Conservation (phyloP, 2,888 invertebrate genomes). For the Diaprepes abbreviatus region DNA sequence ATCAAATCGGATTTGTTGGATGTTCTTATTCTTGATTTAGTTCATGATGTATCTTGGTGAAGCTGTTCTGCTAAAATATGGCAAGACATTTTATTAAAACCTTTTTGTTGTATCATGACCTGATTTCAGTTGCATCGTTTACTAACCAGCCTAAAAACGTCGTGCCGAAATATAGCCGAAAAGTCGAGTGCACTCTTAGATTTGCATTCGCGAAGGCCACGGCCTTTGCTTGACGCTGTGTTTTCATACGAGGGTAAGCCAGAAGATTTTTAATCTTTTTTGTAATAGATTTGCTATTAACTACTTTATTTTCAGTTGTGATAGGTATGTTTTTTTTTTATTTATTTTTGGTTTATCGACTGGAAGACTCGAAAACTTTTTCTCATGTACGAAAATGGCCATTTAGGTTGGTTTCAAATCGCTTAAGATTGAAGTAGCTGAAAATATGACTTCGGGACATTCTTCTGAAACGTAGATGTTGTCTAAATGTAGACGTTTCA, state of each 20-base stretch:
- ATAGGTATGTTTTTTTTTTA: no score
- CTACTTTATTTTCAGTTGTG: no score
- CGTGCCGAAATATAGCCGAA: slow-evolving; percentile 51
- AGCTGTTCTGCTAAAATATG: slow-evolving; percentile 60
- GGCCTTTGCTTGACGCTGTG: slow-evolving; percentile 49
- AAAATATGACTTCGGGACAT: no score
- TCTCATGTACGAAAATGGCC: no score
- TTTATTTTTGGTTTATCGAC: no score
- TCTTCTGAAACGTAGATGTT: no score
- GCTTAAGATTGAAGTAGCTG: no score
- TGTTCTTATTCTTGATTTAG: slow-evolving; percentile 62
- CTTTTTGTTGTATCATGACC: slow-evolving; percentile 68
- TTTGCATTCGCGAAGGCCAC: slow-evolving; percentile 57
- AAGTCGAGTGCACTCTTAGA: slow-evolving; percentile 51
- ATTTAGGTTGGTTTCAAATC: no score
- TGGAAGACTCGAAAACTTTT: no score
- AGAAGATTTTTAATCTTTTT: not conserved
- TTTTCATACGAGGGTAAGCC: slow-evolving; percentile 12
- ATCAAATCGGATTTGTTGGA: slow-evolving; percentile 63
- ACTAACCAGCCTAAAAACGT: slow-evolving; percentile 64
- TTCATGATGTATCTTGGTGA: slow-evolving; percentile 63
- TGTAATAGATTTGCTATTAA: no score
- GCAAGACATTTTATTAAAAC: slow-evolving; percentile 61
- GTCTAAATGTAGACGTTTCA: no score
- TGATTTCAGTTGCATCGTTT: slow-evolving; percentile 65